Evolutionary conservation across 2,888 invertebrate genomes (phyloP).

Genomic region (Arctia plantaginis): DNA sequence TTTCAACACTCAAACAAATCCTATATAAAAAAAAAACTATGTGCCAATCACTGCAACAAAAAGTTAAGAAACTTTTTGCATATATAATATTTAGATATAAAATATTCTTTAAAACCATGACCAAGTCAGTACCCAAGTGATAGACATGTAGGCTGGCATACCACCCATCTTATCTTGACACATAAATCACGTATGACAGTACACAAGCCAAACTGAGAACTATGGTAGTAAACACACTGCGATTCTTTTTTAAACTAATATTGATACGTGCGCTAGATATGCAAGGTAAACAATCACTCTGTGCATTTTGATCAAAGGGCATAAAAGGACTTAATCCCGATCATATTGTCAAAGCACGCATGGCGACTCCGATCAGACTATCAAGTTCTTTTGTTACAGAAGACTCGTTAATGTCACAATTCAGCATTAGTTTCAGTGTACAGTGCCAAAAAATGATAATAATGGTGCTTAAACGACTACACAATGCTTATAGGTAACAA

Average conservation of each 20-base stretch:
- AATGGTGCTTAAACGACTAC: not conserved
- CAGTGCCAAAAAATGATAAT: slow-evolving; percentile 30
- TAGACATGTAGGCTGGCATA: not conserved
- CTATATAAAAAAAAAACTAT: not conserved
- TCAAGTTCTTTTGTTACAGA: slow-evolving; percentile 42
- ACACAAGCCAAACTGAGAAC: slow-evolving; percentile 1
- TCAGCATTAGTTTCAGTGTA: not conserved
- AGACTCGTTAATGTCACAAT: slow-evolving; percentile 8
- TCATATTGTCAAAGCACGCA: slow-evolving; percentile 76
- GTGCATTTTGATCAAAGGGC: slow-evolving; percentile 15
- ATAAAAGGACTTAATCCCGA: slow-evolving; percentile 30
- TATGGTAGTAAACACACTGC: slow-evolving; percentile 31
- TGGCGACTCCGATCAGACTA: slow-evolving; percentile 66
- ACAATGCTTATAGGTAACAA: slow-evolving; percentile 16
- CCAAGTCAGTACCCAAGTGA: not conserved
- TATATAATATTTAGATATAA: not conserved
- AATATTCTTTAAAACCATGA: not conserved
- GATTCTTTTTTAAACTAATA: slow-evolving; percentile 18
- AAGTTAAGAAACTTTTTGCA: not conserved
- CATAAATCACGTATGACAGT: slow-evolving; percentile 5
- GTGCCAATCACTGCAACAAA: not conserved
- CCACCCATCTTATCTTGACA: slow-evolving; percentile 10
- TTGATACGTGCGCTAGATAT: slow-evolving; percentile 8
- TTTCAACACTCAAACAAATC: not conserved
- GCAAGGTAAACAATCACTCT: slow-evolving; percentile 33